Evolutionary conservation across 1,140 invertebrate species (phyloP).

Genomic region (Pentalonia nigronervosa): DNA sequence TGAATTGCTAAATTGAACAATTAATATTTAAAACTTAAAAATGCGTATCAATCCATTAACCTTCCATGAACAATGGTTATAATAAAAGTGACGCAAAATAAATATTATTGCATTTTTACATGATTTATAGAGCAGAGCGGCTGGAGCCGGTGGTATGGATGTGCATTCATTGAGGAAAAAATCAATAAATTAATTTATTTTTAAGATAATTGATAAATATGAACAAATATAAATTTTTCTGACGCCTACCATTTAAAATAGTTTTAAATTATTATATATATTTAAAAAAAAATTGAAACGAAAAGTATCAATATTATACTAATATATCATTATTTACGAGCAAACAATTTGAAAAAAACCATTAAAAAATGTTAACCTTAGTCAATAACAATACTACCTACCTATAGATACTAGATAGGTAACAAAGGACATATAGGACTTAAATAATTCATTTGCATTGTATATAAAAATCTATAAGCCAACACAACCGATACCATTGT

Average conservation of each 20-base stretch:
- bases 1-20: slow-evolving; percentile 6
- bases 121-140: slow-evolving; percentile 24
- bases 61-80: slow-evolving; percentile 6
- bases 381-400: no score
- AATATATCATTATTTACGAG: no score
- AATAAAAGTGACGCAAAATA: not conserved
- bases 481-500: not conserved
- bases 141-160: not conserved
- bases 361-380: no score
- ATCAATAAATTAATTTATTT: not conserved
- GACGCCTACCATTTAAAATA: no score
- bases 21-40: not conserved
- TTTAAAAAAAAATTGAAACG: no score
- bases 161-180: not conserved
- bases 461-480: not conserved
- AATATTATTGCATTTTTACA: not conserved
- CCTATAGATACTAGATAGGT: no score
- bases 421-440: no score
- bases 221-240: not conserved
- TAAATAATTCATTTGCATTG: not conserved
- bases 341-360: no score
- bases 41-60: not conserved
- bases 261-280: no score
- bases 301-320: no score
- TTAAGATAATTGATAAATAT: not conserved